These are phyloP conservation scores for Eumaeus atala DNA, from an alignment of 1,140 invertebrate species.

Conservation along the genomic window DNA sequence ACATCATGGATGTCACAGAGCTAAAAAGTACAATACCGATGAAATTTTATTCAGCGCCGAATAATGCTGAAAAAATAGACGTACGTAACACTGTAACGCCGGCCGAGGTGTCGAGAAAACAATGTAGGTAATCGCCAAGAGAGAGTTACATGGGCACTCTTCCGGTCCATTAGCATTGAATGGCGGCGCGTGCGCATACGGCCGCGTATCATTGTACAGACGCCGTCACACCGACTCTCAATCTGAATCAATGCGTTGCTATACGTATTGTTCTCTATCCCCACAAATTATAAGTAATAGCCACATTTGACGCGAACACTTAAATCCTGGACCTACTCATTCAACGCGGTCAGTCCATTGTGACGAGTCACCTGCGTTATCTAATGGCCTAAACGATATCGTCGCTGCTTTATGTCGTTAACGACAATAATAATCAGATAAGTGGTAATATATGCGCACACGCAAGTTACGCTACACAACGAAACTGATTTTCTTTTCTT, in stretches of 20 bases:
- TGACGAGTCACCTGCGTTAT: no score
- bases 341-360: not conserved
- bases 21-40: not conserved
- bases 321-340: conserved; percentile 22
- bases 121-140: conserved; percentile 49
- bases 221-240: conserved; percentile 44
- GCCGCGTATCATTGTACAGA: conserved; percentile 45
- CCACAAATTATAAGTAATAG: conserved; percentile 44
- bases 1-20: no score
- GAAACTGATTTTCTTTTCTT: no score
- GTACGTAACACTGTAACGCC: conserved; percentile 36
- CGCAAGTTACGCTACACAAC: no score
- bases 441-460: no score
- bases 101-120: conserved; percentile 31
- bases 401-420: no score
- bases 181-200: conserved; percentile 50
- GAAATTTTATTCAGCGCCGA: conserved; percentile 1
- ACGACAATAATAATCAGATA: no score
- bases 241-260: conserved; percentile 17
- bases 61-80: conserved; percentile 18
- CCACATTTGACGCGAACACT: conserved; percentile 41
- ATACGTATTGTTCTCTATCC: conserved; percentile 47
- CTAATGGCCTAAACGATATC: no score
- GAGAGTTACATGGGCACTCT: conserved; percentile 50
- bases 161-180: conserved; percentile 70